Conservation (phyloP, 2,113 vertebrate genomes). For the Ursus arctos region DNA sequence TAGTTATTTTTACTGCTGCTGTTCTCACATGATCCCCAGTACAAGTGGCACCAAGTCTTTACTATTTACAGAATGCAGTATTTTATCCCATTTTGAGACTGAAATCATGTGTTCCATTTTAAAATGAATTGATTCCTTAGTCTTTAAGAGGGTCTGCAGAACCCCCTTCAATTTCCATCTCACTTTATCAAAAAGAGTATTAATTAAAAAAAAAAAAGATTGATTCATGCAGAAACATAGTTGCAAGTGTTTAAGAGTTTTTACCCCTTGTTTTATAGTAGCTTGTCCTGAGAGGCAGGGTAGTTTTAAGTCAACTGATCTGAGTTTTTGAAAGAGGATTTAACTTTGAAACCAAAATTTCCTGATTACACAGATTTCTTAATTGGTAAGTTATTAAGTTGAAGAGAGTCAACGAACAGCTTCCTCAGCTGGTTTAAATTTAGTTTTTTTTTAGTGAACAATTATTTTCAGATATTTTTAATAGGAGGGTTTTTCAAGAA, state of each 20-base stretch:
- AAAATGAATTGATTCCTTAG: background rate
- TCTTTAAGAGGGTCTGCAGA: background rate
- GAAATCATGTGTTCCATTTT: background rate
- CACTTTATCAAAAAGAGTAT: background rate
- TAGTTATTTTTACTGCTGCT: background rate
- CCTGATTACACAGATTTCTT: background rate
- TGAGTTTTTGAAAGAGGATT: background rate
- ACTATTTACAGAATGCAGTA: background rate
- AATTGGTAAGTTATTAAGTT: background rate
- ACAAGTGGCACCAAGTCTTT: background rate
- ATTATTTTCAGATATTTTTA: background rate
- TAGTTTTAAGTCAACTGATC: background rate
- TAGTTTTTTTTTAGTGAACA: background rate
- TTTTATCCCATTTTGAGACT: background rate
- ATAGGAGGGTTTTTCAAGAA: background rate
- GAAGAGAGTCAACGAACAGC: background rate
- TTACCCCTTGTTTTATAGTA: background rate
- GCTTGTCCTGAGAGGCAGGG: background rate
- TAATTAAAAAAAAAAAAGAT: background rate
- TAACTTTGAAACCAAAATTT: conserved; percentile 16
- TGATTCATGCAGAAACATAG: background rate
- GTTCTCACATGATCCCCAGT: background rate
- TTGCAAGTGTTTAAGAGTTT: background rate
- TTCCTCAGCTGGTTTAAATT: background rate
- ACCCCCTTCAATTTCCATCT: background rate